Conservation (phyloP, 2,797 vertebrate genomes). For the Phoxinus dragarum region DNA sequence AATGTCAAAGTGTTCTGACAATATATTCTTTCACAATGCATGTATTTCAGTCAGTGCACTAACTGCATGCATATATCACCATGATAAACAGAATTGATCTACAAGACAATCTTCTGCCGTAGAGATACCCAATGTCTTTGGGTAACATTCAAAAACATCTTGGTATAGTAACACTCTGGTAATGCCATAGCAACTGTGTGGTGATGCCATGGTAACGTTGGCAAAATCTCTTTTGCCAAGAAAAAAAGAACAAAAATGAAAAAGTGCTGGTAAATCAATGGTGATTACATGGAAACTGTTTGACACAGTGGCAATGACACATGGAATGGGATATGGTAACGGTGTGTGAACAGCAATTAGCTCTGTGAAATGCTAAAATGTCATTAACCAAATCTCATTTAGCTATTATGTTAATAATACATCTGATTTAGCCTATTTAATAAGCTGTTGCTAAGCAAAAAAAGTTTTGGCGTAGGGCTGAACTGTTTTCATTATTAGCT, state of each 20-base stretch:
- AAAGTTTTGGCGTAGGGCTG: background rate
- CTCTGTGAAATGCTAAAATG: background rate
- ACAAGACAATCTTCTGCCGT: too few relatives aligned
- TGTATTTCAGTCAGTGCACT: background rate
- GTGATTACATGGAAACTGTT: slow-evolving; percentile 8
- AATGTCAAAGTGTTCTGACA: background rate
- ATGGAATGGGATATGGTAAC: background rate
- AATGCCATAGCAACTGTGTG: slow-evolving; percentile 45
- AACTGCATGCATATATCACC: background rate
- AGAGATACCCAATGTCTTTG: background rate
- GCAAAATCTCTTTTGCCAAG: slow-evolving; percentile 8
- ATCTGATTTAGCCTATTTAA: background rate
- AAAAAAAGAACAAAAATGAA: background rate
- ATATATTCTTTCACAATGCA: background rate
- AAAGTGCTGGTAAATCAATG: slow-evolving; percentile 6
- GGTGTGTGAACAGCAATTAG: background rate
- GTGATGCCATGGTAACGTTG: slow-evolving; percentile 41
- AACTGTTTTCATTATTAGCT: slow-evolving; percentile 1
- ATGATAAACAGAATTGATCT: slow-evolving; percentile 12
- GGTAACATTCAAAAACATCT: slow-evolving; percentile 25
- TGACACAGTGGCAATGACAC: background rate
- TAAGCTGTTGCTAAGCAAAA: slow-evolving; percentile 8
- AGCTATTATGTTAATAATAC: background rate
- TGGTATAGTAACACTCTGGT: slow-evolving; percentile 25
- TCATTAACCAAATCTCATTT: background rate